phyloP scores from a whole-genome alignment of 2,113 vertebrate genomes.

The Tauraco erythrolophus region DNA sequence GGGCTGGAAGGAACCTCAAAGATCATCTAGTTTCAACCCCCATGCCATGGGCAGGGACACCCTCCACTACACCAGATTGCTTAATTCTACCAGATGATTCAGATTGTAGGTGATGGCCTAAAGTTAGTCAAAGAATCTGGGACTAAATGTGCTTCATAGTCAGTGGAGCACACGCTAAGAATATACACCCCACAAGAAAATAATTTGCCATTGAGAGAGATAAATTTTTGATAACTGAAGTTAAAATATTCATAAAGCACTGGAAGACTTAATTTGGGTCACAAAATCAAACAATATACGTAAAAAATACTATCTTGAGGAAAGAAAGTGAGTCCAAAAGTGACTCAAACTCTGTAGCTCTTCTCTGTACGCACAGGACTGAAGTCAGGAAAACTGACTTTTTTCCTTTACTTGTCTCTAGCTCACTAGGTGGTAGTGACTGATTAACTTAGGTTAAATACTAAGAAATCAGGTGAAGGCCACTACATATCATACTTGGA shows the following conservation, averaged over 20 bases:
- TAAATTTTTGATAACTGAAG: not conserved
- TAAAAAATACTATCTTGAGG: not conserved
- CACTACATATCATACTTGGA: not conserved
- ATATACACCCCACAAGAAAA: not conserved
- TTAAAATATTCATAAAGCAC: not conserved
- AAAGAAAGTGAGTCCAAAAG: not conserved
- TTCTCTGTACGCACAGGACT: not conserved
- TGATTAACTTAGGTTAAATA: not conserved
- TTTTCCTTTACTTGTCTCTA: not conserved
- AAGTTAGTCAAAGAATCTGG: not conserved
- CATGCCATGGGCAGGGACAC: no score
- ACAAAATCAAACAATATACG: not conserved
- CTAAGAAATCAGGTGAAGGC: not conserved
- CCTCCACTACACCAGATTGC: no score
- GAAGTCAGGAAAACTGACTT: not conserved
- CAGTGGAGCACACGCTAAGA: not conserved
- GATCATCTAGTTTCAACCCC: no score
- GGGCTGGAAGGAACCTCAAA: no score
- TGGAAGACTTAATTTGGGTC: not conserved
- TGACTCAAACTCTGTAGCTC: not conserved
- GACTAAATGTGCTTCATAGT: not conserved
- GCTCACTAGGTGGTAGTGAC: not conserved
- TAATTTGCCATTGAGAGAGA: not conserved
- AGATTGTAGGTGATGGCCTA: not conserved
- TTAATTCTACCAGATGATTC: not conserved